Percentiles rank a stretch among this genome's conserved stretches.
Evolutionary conservation across 2,888 invertebrate species (phyloP).

Genomic region (Sympetrum striolatum): DNA sequence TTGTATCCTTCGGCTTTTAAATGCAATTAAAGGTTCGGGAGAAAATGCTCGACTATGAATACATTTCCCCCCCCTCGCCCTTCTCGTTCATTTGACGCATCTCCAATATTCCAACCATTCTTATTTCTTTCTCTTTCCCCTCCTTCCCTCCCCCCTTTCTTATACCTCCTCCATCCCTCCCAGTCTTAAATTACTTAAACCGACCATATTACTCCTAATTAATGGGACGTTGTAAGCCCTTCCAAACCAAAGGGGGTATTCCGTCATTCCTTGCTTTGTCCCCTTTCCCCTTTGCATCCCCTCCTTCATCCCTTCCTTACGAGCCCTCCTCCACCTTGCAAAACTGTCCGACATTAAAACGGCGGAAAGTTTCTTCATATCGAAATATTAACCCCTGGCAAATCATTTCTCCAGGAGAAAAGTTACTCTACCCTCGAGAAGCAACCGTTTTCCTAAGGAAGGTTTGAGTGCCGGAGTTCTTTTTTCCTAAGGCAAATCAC

Average conservation of each 20-base stretch:
- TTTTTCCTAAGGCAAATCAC: not conserved
- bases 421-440: not conserved
- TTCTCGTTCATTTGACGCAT: not conserved
- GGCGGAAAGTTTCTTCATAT: conserved; percentile 28
- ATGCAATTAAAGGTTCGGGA: no score
- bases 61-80: not conserved
- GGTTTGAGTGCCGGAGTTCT: not conserved
- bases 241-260: not conserved
- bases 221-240: conserved; percentile 36
- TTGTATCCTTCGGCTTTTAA: no score
- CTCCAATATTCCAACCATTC: not conserved
- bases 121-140: not conserved
- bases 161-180: not conserved
- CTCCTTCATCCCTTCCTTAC: not conserved
- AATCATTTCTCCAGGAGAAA: conserved; percentile 4
- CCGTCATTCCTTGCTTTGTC: not conserved
- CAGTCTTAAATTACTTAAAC: conserved; percentile 29
- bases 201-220: conserved; percentile 38
- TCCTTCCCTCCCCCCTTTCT: not conserved
- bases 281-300: not conserved
- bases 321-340: not conserved
- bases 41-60: not conserved
- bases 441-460: not conserved
- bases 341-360: not conserved
- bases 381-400: conserved; percentile 35